Conservation (phyloP, 2,888 invertebrate species). For the Nephrotoma guestfalica region DNA sequence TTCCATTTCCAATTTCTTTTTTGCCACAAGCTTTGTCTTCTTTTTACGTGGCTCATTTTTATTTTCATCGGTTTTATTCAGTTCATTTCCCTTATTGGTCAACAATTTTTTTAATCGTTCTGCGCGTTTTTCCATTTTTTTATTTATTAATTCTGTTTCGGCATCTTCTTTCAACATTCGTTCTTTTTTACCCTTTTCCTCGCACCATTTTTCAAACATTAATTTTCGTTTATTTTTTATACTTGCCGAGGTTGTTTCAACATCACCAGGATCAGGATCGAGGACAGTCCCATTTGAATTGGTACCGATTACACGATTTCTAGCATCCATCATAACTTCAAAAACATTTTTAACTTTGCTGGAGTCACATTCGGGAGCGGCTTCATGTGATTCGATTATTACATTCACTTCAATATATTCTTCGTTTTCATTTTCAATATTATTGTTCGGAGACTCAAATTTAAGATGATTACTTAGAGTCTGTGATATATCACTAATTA, state of each 20-base stretch:
- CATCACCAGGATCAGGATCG: background rate
- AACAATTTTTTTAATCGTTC: slow-evolving; percentile 40
- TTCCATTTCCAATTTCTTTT: slow-evolving; percentile 24
- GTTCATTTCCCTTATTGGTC: slow-evolving; percentile 5
- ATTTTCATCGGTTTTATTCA: slow-evolving; percentile 2
- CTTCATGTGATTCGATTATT: background rate
- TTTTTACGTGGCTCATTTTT: background rate
- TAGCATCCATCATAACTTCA: slow-evolving; percentile 49
- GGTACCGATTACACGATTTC: slow-evolving; percentile 45
- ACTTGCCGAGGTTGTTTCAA: slow-evolving; percentile 17
- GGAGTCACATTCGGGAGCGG: background rate
- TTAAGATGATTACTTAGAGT: slow-evolving; percentile 9
- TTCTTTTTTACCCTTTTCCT: slow-evolving; percentile 46
- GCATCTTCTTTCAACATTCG: slow-evolving; percentile 41
- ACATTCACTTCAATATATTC: background rate
- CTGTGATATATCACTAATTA: slow-evolving; percentile 10
- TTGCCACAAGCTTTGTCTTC: background rate
- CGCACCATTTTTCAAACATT: slow-evolving; percentile 45
- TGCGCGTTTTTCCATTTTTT: slow-evolving; percentile 43
- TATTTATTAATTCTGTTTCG: slow-evolving; percentile 40
- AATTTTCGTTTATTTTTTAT: slow-evolving; percentile 36
- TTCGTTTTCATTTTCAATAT: slow-evolving; percentile 7
- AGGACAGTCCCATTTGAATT: slow-evolving; percentile 46
- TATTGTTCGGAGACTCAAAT: slow-evolving; percentile 10
- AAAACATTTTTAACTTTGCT: slow-evolving; percentile 36